Conservation (phyloP, 2,888 invertebrate species). For the Mayetiola destructor region DNA sequence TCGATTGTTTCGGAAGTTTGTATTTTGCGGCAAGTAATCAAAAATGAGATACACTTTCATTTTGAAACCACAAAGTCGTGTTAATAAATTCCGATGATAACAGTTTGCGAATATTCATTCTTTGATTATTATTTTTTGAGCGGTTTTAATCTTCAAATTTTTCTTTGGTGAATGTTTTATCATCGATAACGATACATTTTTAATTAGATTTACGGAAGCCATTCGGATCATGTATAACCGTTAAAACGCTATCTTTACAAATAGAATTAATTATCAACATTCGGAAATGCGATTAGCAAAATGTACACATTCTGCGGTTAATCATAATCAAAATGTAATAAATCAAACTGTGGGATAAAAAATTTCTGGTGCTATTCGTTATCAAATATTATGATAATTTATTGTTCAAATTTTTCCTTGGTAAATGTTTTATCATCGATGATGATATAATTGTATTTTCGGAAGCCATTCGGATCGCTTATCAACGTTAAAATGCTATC, state of each 20-base stretch:
- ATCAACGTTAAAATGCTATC: slow-evolving; percentile 49
- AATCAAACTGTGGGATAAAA: too few relatives aligned
- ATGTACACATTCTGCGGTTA: too few relatives aligned
- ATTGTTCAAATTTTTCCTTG: slow-evolving; percentile 21
- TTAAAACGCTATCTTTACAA: slow-evolving; percentile 51
- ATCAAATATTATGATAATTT: too few relatives aligned
- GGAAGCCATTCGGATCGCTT: slow-evolving; percentile 45
- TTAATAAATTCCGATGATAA: too few relatives aligned
- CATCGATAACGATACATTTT: slow-evolving; percentile 49
- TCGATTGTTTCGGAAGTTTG: too few relatives aligned
- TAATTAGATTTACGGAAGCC: slow-evolving; percentile 48
- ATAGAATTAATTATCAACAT: slow-evolving; percentile 37
- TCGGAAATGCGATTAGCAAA: background rate
- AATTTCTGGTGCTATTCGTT: too few relatives aligned
- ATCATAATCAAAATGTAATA: too few relatives aligned
- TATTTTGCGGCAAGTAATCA: too few relatives aligned
- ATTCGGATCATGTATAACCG: slow-evolving; percentile 47
- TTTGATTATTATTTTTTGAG: too few relatives aligned
- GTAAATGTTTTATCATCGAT: slow-evolving; percentile 45
- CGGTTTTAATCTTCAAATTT: slow-evolving; percentile 2
- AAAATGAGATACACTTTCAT: too few relatives aligned
- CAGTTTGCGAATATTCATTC: too few relatives aligned
- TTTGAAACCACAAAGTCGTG: too few relatives aligned
- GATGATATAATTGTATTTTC: slow-evolving; percentile 47
- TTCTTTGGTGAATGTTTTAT: slow-evolving; percentile 39